These are phyloP conservation scores for Odontamblyopus lacepedii DNA, from an alignment of 2,797 vertebrate species.

Conservation along the genomic window DNA sequence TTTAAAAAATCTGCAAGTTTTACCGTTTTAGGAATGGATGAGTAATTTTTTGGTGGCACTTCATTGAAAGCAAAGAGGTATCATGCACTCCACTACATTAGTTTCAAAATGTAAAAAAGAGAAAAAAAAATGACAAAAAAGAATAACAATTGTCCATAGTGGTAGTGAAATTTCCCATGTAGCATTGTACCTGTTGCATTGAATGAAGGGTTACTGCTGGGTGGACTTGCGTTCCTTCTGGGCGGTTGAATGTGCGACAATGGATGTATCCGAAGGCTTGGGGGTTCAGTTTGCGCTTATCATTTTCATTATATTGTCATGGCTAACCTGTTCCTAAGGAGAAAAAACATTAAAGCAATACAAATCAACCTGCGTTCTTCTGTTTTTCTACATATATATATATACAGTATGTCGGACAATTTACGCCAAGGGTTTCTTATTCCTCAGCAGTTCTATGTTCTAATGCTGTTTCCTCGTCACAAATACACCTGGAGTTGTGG, in stretches of 20 bases:
- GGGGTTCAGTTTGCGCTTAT: slow-evolving; percentile 70
- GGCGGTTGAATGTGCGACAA: slow-evolving; percentile 65
- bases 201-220: slow-evolving; percentile 51
- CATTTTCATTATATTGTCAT: slow-evolving; percentile 89
- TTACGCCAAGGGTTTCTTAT: not conserved
- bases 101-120: not conserved
- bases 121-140: not conserved
- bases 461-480: no score
- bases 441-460: no score
- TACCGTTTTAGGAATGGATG: slow-evolving; percentile 34
- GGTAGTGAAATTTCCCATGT: not conserved
- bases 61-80: slow-evolving; percentile 49
- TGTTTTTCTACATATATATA: not conserved
- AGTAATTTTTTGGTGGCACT: slow-evolving; percentile 47
- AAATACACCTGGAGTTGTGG: no score
- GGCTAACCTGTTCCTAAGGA: slow-evolving; percentile 87
- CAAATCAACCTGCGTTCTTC: slow-evolving; percentile 67
- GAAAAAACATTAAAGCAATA: slow-evolving; percentile 84
- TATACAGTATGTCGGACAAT: not conserved
- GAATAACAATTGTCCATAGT: not conserved
- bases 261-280: slow-evolving; percentile 79
- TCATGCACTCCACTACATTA: slow-evolving; percentile 18
- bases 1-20: slow-evolving; percentile 25
- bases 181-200: slow-evolving; percentile 59
- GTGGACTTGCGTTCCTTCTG: slow-evolving; percentile 48